Conservation (phyloP, 2,797 vertebrate genomes). For the Myotis daubentonii region DNA sequence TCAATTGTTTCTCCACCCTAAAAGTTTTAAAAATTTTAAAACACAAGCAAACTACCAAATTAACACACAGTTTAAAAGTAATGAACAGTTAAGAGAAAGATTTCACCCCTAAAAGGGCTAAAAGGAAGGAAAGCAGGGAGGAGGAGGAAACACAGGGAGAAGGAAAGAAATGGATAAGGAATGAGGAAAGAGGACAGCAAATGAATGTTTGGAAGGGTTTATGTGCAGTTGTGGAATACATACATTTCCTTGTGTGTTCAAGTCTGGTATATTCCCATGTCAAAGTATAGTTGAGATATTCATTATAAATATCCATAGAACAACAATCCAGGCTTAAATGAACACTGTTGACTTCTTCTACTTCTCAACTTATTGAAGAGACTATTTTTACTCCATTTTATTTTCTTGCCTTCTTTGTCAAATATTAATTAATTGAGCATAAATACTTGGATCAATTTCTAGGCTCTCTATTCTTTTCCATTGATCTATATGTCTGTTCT, state of each 20-base stretch:
- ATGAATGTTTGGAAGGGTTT: not conserved
- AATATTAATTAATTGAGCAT: too few relatives aligned
- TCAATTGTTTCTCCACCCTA: not conserved
- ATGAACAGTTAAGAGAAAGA: not conserved
- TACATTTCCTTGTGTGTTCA: not conserved
- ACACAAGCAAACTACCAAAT: not conserved
- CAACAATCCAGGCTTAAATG: not conserved
- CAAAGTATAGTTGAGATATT: not conserved
- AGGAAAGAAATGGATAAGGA: not conserved
- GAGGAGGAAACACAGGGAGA: accelerated
- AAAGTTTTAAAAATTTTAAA: not conserved
- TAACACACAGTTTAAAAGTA: not conserved
- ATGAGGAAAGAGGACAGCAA: not conserved
- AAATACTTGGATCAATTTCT: too few relatives aligned
- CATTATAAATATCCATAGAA: not conserved
- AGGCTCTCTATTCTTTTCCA: too few relatives aligned
- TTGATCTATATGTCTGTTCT: too few relatives aligned
- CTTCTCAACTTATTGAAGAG: not conserved
- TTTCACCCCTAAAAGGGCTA: not conserved
- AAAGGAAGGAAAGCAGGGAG: not conserved
- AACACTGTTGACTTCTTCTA: not conserved
- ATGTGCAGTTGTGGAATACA: not conserved
- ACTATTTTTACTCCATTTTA: too few relatives aligned
- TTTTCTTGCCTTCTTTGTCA: too few relatives aligned
- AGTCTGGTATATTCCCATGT: not conserved